Evolutionary conservation across 2,113 vertebrate species (phyloP).

Genomic region (Chelonoidis abingdonii): DNA sequence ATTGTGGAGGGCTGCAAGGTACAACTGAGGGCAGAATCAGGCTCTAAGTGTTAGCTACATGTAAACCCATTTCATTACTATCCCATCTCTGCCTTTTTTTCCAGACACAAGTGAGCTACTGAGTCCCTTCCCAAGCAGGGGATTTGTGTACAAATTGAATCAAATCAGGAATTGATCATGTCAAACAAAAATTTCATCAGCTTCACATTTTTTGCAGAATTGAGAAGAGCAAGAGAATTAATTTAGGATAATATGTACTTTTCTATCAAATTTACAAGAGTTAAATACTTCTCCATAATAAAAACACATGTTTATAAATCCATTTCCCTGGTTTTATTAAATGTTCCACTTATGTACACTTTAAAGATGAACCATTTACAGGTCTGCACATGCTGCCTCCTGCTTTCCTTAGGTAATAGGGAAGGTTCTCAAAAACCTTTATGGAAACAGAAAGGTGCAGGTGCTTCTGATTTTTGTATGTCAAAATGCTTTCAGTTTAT

Average conservation of each 20-base stretch:
- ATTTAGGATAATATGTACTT: neutral
- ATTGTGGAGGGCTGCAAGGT: neutral
- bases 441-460: conserved; percentile 54
- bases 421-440: conserved; percentile 52
- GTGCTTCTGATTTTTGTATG: conserved; percentile 30
- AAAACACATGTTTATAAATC: conserved; percentile 76
- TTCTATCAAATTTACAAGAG: fast-evolving
- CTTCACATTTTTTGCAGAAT: neutral
- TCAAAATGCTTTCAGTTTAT: conserved; percentile 60
- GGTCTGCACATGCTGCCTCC: conserved; percentile 70
- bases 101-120: neutral
- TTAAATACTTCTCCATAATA: conserved; percentile 26
- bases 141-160: neutral
- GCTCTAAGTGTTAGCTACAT: neutral
- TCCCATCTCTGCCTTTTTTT: neutral
- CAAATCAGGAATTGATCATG: neutral
- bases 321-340: conserved; percentile 81
- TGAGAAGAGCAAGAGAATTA: neutral
- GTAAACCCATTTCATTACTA: neutral
- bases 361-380: conserved; percentile 76
- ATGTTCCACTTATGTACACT: conserved; percentile 78
- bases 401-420: conserved; percentile 38
- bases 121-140: neutral
- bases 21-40: neutral
- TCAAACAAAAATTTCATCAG: neutral